Evolutionary conservation across 2,888 invertebrate species (phyloP), one percentile per base, ranked within the genome.

Genomic region (Syrphus vitripennis): DNA sequence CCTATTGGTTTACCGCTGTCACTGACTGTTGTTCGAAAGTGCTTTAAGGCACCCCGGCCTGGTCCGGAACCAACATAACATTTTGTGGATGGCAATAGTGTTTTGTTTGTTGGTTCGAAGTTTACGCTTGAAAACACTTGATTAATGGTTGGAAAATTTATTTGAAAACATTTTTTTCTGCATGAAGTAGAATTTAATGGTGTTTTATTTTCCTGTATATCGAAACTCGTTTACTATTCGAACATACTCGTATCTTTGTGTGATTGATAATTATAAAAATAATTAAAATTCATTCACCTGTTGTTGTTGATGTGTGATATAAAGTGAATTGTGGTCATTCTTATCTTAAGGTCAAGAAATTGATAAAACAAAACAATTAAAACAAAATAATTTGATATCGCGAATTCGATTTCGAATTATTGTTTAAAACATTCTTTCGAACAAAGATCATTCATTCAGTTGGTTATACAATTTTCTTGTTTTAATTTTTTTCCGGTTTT

Each of bases 81-180:
- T 61, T n/a, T n/a, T 26, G 29, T 40, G 19, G 59, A 69, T 67
- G 67, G 48, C 40, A 81, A 63, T 71, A 57, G 37, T 48, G n/a
- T 26, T 65, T 82, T 53, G 57, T 57, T 40, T 3, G n/a, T 19
- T 70, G 77, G 26, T 59, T 83, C 21, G 19, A 72, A 69, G 45
- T 77, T 78, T 69, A 74, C 83, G 74, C 61, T 79, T 75, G 75
- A 79, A 61, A 57, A 74, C 59, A 55, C 42, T 75, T 75, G 57
- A 75, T 65, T 83, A 70, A 81, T 75, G 63, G 63, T 63, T 63
- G 75, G 70, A 48, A 75, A 75, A 70, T 63, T 76, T 16, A 37
- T 76, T 70, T 53, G 48, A 67, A 75, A 53, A 57, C 21, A n/a
- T 48, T 40, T 31, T 26, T 29, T 55, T 26, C 50, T 59, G 59